Conservation (phyloP, 2,888 invertebrate genomes). For the Caenorhabditis auriculariae region DNA sequence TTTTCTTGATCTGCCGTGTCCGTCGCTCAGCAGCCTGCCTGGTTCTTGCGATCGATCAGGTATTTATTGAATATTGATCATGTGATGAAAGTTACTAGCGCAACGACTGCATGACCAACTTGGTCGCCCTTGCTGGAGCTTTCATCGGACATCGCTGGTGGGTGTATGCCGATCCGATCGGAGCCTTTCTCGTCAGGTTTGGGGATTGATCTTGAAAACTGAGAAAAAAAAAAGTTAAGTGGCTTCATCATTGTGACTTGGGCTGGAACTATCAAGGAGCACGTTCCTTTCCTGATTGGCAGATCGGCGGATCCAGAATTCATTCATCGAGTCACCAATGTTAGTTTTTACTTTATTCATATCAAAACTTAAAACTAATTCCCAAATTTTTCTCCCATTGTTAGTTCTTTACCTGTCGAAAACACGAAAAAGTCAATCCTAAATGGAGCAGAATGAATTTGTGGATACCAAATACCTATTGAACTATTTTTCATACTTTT, state of each 20-base stretch:
- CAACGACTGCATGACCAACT: slow-evolving; percentile 66
- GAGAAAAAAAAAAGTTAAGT: slow-evolving; percentile 8
- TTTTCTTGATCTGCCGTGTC: slow-evolving; percentile 41
- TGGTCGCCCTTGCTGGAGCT: slow-evolving; percentile 65
- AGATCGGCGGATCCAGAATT: slow-evolving; percentile 40
- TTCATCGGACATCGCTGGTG: slow-evolving; percentile 64
- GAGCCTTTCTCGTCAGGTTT: slow-evolving; percentile 65
- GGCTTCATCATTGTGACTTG: slow-evolving; percentile 46
- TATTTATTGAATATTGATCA: slow-evolving; percentile 1
- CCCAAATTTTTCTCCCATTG: too few species aligned
- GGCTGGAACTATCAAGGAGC: slow-evolving; percentile 41
- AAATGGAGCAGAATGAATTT: background rate
- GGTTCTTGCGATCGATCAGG: slow-evolving; percentile 65
- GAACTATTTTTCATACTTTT: background rate
- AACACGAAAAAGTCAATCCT: too few species aligned
- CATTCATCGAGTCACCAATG: slow-evolving; percentile 44
- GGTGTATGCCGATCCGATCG: slow-evolving; percentile 66
- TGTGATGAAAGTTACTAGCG: slow-evolving; percentile 45
- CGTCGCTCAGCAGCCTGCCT: slow-evolving; percentile 33
- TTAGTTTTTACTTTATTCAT: slow-evolving; percentile 6
- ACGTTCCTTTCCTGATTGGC: slow-evolving; percentile 50
- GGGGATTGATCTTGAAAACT: slow-evolving; percentile 22
- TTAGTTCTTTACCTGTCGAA: too few species aligned
- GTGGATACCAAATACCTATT: slow-evolving; percentile 3
- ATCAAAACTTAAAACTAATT: too few species aligned